Base-by-base conservation (phyloP, 1,140 invertebrate species). In the Bombus waltoni region DNA sequence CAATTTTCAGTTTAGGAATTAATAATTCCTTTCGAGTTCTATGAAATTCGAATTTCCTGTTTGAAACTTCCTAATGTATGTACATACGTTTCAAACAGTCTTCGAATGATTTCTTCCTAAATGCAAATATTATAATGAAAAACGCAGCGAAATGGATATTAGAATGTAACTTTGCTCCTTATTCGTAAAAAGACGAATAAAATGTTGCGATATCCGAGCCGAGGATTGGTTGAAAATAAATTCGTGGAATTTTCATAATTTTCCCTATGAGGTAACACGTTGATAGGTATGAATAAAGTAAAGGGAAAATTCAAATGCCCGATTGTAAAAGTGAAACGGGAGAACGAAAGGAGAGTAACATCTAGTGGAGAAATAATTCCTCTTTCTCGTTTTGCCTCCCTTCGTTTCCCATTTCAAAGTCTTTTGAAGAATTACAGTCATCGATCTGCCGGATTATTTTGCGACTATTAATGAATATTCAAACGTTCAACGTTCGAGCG, bases 401-500 rank as follows among this genome's bases (percentile, higher is more conserved):
- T 47, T 47, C 40, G 9, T 68, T 79, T 79, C 22, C 32, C 62
- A 9, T 42, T 42, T 79, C 42, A 28, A 68, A 66, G 11, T 0
- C 77, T 28, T 40, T 62, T 15, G 25, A 47, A 9, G 3, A 32
- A 79, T 68, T 28, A 18, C 62, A 47, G 25, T 38, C 42, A 25
- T 3, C n/a, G 59, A 65, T 66, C n/a, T 28, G n/a, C 18, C 25
- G 40, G 42, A 79, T 79, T 38, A 68, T 79, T 66, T 79, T 35
- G 9, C 62, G 32, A 79, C 66, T 79, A 47, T 44, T 66, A 68
- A 79, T 68, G 77, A 79, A 79, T 79, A 79, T 79, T 79, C 77
- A 79, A 42, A 35, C 22, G 38, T 47, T 47, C 22, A 10, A 40
- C 9, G 44, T 53, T 53, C 5, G 32, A 75, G 4, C 3, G 32